phyloP scores from a whole-genome alignment of 1,140 invertebrate species.

The Cydia splendana region DNA sequence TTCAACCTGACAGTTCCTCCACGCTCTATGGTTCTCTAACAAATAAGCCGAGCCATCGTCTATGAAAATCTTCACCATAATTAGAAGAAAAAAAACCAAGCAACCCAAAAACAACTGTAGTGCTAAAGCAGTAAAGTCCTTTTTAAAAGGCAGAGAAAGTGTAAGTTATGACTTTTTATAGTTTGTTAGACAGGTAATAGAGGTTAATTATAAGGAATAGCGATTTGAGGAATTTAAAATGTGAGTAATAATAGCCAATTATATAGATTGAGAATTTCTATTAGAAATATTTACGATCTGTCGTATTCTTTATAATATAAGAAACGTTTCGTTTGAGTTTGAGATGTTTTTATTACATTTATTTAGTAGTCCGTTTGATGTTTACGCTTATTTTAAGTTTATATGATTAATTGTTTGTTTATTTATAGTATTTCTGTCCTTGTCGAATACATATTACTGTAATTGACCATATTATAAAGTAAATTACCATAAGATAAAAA shows the following conservation, averaged over 20 bases:
- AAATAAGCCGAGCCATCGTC: conserved; percentile 60
- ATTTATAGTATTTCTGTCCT: too few relatives aligned
- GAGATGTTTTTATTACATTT: too few relatives aligned
- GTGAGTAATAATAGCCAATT: conserved; percentile 11
- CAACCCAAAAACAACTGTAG: conserved; percentile 21
- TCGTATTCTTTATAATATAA: not conserved
- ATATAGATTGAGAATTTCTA: not conserved
- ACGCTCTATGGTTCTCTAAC: conserved; percentile 63
- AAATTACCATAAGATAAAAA: too few relatives aligned
- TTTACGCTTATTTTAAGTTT: too few relatives aligned
- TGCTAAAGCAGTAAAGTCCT: not conserved
- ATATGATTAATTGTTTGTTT: too few relatives aligned
- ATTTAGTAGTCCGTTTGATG: too few relatives aligned
- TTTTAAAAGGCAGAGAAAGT: not conserved
- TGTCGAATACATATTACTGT: too few relatives aligned
- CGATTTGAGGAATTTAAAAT: conserved; percentile 17
- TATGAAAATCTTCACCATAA: conserved; percentile 58
- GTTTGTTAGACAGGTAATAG: not conserved
- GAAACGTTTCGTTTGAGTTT: too few relatives aligned
- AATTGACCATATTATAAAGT: too few relatives aligned
- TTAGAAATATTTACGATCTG: not conserved
- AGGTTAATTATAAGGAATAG: conserved; percentile 9
- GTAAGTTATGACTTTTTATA: not conserved
- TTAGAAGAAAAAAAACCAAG: conserved; percentile 47
- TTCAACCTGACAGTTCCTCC: conserved; percentile 41